Evolutionary conservation across 1,140 invertebrate species (phyloP).

Genomic region (Chironomus striatipennis): DNA sequence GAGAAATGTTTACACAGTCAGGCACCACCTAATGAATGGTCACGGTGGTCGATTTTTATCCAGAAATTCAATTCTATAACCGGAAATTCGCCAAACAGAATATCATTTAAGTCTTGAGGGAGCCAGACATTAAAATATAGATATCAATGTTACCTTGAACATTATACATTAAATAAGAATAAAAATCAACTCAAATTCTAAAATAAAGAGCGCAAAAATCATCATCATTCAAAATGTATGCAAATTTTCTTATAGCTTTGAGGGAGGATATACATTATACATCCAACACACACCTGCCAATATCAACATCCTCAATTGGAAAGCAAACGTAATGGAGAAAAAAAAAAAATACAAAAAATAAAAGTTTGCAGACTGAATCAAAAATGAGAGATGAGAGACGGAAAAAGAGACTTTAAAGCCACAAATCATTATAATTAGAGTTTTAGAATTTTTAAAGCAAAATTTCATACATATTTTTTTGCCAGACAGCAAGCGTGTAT

Average conservation of each 20-base stretch:
- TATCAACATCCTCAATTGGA: neutral
- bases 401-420: neutral
- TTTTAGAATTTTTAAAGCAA: neutral
- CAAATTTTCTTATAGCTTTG: neutral
- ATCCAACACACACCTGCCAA: slow-evolving; percentile 1
- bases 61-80: neutral
- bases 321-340: neutral
- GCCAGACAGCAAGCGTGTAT: neutral
- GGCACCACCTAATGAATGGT: neutral
- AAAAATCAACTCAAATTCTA: no score
- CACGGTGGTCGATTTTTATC: slow-evolving; percentile 6
- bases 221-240: neutral
- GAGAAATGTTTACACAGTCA: no score
- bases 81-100: neutral
- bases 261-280: neutral
- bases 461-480: neutral
- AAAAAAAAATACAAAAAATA: neutral
- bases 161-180: no score
- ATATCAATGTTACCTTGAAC: no score
- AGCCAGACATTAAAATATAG: no score
- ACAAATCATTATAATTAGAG: slow-evolving; percentile 9
- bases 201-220: no score
- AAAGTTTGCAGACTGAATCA: neutral
- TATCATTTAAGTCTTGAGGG: no score
- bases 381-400: neutral